Evolutionary conservation across 1,140 invertebrate genomes (phyloP).

Genomic region (Bombus waltoni): DNA sequence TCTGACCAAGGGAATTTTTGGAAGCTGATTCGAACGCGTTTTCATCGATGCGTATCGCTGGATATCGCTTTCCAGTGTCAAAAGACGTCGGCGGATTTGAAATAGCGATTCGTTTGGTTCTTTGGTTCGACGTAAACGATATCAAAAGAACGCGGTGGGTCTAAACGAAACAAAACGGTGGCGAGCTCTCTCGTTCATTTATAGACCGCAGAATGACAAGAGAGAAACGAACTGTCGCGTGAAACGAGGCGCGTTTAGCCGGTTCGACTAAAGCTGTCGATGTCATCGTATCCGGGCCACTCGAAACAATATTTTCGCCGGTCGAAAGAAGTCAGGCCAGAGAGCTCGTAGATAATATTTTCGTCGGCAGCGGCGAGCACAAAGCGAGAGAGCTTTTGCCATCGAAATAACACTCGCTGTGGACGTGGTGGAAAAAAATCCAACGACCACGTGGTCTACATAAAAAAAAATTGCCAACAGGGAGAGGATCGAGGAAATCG

Average conservation of each 20-base stretch:
- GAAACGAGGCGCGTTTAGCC: slow-evolving; percentile 8
- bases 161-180: neutral
- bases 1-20: slow-evolving; percentile 3
- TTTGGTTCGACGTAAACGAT: neutral
- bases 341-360: slow-evolving; percentile 23
- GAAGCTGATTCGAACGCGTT: neutral
- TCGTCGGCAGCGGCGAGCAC: neutral
- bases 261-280: slow-evolving; percentile 2
- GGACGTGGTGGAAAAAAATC: slow-evolving; percentile 3
- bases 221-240: slow-evolving; percentile 4
- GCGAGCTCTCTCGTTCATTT: neutral
- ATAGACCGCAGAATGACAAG: slow-evolving; percentile 4
- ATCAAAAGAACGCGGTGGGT: neutral
- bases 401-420: neutral
- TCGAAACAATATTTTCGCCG: slow-evolving; percentile 15
- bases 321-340: neutral
- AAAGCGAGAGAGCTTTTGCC: neutral
- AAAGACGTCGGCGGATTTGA: neutral
- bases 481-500: no score
- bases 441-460: slow-evolving; percentile 9
- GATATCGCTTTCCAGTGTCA: neutral
- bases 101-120: neutral
- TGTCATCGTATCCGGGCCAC: neutral
- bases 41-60: slow-evolving; percentile 1
- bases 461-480: neutral